Evolutionary conservation across 1,140 invertebrate species (phyloP), one percentile per base, ranked within the genome.

Genomic region (Drosophila cardini): DNA sequence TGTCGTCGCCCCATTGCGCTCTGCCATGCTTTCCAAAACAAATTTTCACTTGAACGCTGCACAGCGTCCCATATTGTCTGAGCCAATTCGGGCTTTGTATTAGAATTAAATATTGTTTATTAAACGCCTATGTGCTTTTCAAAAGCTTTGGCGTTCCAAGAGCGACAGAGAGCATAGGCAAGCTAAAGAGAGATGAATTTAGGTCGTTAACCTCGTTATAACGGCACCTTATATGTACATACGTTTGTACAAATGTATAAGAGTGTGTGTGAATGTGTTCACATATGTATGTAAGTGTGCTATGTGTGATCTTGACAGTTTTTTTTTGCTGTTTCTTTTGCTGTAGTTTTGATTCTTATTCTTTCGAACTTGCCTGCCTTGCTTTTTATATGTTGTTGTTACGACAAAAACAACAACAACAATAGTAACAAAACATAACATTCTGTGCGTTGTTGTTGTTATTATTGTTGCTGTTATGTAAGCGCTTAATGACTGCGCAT

Each of bases 151-250:
- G 46, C 38, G 63, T 38, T 55, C n/a, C 30, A 63, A 68, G 68
- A 58, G 61, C 32, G 36, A 61, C 45, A 67, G 43, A 71, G 21
- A 58, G 21, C 21, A 5, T 5, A 26, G 5, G 21, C 21, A 26
- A 26, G 21, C 21, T 26, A 65, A 36, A 71, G 30, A 58, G 40
- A 76, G 64, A 76, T 10, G 57, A 68, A 87, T 89, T 77, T 89
- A 52, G 84, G 84, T 89, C 84, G 85, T 89, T 89, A 90, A 89
- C 84, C 84, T 90, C 85, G 80, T 78, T 89, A 84, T 89, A 89
- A 89, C 84, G 84, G 84, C 84, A 89, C 80, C 84, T 84, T 55
- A 80, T 89, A 68, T 72, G 61, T 61, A 50, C 34, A 1, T 8
- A 57, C 15, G 32, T 34, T 18, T 55, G 15, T 48, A 15, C 21